Evolutionary conservation across 1,140 invertebrate species (phyloP), one percentile per base, ranked within the genome.

Genomic region (Drosophila sturtevanti): DNA sequence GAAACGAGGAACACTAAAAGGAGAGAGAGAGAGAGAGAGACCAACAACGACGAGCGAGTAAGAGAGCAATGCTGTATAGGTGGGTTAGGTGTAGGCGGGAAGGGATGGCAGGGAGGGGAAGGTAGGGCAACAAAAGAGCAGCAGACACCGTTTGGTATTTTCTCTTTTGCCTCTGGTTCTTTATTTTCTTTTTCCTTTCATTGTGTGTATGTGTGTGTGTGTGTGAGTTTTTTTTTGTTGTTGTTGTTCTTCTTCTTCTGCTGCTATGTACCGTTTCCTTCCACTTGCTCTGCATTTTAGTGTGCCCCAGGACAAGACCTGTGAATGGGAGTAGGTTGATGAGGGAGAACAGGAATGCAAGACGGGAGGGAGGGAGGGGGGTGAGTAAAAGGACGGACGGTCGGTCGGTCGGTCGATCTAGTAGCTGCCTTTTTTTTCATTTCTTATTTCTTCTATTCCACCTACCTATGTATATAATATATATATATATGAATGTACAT

Each of bases 301-400:
- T 54, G 21, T 54, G 51, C 51, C 51, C 51, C 51, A 54, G 51
- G 51, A 54, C 22, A 18, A 54, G 51, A 48, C 41, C 41, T 48
- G 41, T 48, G 16, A 48, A 48, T 48, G 41, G 41, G 6, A 31
- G 27, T 31, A 6, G 27, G 6, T 31, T 4, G 27, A 6, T 1
- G 27, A 31, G 27, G 7, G 27, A 31, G n/a, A n/a, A n/a, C n/a
- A 31, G 7, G 27, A 31, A 31, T 31, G 27, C 27, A 31, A 31
- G n/a, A n/a, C n/a, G n/a, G n/a, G n/a, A n/a, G n/a, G n/a, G n/a
- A n/a, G n/a, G n/a, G n/a, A n/a, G 27, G 27, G 7, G 1, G 1
- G 5, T 6, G 7, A 31, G 27, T 1, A 16, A 41, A 18, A 21
- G 21, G 41, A 48, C 7, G 41, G 4, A 44, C 6, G 41, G 14